Conservation (phyloP, 2,797 vertebrate genomes). For the Microcaecilia unicolor region DNA sequence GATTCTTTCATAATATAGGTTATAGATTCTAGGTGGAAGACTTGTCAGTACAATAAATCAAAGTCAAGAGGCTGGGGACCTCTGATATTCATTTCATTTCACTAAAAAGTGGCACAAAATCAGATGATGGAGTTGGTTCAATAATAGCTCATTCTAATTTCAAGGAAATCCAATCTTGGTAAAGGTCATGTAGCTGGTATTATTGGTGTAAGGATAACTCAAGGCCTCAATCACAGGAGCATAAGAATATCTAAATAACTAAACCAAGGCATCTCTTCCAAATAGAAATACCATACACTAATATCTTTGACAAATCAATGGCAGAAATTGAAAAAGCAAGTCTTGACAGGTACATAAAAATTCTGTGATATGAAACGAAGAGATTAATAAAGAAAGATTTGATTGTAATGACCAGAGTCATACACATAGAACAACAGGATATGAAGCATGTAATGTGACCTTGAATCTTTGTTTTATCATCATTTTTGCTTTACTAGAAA, state of each 20-base stretch:
- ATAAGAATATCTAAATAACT: not conserved
- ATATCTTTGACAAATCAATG: not conserved
- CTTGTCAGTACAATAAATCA: slow-evolving; percentile 5
- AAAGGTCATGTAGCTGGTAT: rapidly evolving
- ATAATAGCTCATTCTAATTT: not conserved
- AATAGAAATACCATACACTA: not conserved
- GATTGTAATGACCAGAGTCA: too few species aligned
- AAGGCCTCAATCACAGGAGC: not conserved
- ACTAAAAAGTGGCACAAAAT: not conserved
- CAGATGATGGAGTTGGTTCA: not conserved
- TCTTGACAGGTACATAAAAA: too few species aligned
- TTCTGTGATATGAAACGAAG: too few species aligned
- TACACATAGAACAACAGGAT: too few species aligned
- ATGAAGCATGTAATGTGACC: too few species aligned
- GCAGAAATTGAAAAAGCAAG: too few species aligned
- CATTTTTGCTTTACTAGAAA: too few species aligned
- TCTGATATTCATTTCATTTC: not conserved
- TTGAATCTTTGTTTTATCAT: too few species aligned
- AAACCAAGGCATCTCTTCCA: not conserved
- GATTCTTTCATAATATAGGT: not conserved
- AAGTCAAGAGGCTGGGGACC: not conserved
- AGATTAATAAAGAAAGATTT: too few species aligned
- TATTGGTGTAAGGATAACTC: not conserved
- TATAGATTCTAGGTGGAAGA: not conserved
- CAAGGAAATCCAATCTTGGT: not conserved